These are phyloP conservation scores for Drosophila merina DNA, from an alignment of 2,888 invertebrate species.

Conservation along the genomic window DNA sequence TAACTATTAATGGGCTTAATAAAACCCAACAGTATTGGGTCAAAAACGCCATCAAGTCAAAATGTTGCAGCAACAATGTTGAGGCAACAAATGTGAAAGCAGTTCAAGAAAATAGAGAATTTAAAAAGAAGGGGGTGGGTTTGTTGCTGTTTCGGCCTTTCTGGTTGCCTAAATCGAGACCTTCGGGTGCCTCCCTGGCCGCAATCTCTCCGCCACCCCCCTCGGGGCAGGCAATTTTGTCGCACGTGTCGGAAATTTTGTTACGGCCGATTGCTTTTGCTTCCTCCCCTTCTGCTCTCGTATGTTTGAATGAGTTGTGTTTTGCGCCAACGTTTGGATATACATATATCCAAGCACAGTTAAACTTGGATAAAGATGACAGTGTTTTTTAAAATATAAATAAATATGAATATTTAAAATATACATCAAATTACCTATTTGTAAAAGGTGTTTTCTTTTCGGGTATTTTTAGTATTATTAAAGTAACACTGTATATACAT, in stretches of 20 bases:
- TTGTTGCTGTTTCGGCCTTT: slow-evolving; percentile 33
- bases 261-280: slow-evolving; percentile 74
- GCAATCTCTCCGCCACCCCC: slow-evolving; percentile 16
- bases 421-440: neutral
- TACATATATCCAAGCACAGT: slow-evolving; percentile 4
- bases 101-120: slow-evolving; percentile 21
- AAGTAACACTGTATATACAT: slow-evolving; percentile 4
- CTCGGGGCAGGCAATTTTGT: slow-evolving; percentile 73
- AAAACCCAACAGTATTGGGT: slow-evolving; percentile 28
- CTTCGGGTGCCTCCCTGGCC: slow-evolving; percentile 11
- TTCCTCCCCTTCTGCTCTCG: slow-evolving; percentile 12
- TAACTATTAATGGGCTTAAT: slow-evolving; percentile 48
- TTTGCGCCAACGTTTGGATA: slow-evolving; percentile 25
- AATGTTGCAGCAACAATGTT: slow-evolving; percentile 54
- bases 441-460: neutral
- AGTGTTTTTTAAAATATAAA: neutral
- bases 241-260: slow-evolving; percentile 81
- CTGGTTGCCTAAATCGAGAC: slow-evolving; percentile 10
- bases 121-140: slow-evolving; percentile 15
- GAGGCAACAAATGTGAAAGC: slow-evolving; percentile 36
- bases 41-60: neutral
- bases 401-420: neutral
- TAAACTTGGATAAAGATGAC: neutral
- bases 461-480: neutral
- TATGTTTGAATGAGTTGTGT: slow-evolving; percentile 45